A percentile compares a stretch with the other conserved stretches of the same genome.
These are phyloP conservation scores for Ferrisia virgata DNA, from an alignment of 2,888 invertebrate genomes.

Conservation along the genomic window DNA sequence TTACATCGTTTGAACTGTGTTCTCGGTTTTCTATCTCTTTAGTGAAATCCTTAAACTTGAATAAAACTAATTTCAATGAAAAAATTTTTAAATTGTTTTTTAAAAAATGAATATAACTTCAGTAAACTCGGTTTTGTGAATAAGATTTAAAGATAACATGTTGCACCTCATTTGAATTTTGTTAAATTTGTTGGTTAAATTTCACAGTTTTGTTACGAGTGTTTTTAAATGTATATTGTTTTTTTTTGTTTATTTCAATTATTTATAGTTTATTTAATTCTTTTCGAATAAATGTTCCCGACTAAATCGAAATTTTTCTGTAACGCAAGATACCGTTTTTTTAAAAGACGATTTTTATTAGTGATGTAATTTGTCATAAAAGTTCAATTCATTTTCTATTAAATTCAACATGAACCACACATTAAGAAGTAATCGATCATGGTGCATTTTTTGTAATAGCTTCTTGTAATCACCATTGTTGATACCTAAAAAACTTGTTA, in stretches of 20 bases:
- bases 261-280: not conserved
- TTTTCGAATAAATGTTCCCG: slow-evolving; percentile 35
- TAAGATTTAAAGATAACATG: not conserved
- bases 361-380: slow-evolving; percentile 17
- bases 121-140: not conserved
- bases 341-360: not conserved
- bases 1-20: slow-evolving; percentile 31
- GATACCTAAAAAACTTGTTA: not conserved
- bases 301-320: slow-evolving; percentile 21
- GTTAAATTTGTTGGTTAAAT: slow-evolving; percentile 38
- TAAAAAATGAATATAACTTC: not conserved
- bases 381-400: not conserved
- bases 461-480: slow-evolving; percentile 10
- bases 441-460: slow-evolving; percentile 1
- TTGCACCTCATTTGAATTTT: slow-evolving; percentile 25
- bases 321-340: not conserved
- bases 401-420: not conserved
- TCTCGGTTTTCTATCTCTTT: not conserved
- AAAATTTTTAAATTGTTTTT: not conserved
- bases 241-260: slow-evolving; percentile 35
- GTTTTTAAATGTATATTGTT: slow-evolving; percentile 43
- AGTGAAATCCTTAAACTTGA: not conserved
- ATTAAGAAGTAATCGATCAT: not conserved
- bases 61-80: not conserved
- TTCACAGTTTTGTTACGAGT: slow-evolving; percentile 41